phyloP scores from a whole-genome alignment of 2,797 vertebrate genomes.

The Urosaurus nigricauda region DNA sequence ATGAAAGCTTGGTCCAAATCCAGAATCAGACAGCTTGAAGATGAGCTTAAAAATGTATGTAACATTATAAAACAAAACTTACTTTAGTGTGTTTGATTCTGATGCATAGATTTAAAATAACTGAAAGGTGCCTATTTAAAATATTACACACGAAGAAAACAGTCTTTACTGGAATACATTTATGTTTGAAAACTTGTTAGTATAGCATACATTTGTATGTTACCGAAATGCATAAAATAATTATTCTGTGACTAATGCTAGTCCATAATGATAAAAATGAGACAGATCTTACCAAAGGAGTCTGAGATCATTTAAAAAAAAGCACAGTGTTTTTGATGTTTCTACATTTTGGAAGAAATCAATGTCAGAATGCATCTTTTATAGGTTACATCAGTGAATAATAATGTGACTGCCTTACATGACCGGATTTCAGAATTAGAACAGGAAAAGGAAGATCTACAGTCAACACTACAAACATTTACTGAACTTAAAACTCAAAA shows the following conservation, averaged over 20 bases:
- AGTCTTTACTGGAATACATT: not conserved
- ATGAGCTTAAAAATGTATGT: slow-evolving; percentile 87
- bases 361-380: slow-evolving; percentile 12
- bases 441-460: slow-evolving; percentile 84
- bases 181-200: not conserved
- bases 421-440: slow-evolving; percentile 82
- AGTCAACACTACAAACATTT: slow-evolving; percentile 84
- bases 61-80: slow-evolving; percentile 4
- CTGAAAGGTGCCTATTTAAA: not conserved
- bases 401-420: slow-evolving; percentile 78
- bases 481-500: slow-evolving; percentile 85
- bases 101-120: not conserved
- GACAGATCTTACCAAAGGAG: not conserved
- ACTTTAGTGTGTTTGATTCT: not conserved
- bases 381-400: slow-evolving; percentile 81
- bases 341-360: not conserved
- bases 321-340: not conserved
- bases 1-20: slow-evolving; percentile 94
- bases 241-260: not conserved
- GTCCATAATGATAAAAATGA: slow-evolving; percentile 1
- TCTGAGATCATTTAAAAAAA: too few species aligned
- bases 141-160: not conserved
- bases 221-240: not conserved
- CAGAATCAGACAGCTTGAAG: slow-evolving; percentile 89
- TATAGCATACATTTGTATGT: not conserved